Evolutionary conservation across 2,113 vertebrate species (phyloP), one percentile per base, ranked within the genome.

Genomic region (Numida meleagris): DNA sequence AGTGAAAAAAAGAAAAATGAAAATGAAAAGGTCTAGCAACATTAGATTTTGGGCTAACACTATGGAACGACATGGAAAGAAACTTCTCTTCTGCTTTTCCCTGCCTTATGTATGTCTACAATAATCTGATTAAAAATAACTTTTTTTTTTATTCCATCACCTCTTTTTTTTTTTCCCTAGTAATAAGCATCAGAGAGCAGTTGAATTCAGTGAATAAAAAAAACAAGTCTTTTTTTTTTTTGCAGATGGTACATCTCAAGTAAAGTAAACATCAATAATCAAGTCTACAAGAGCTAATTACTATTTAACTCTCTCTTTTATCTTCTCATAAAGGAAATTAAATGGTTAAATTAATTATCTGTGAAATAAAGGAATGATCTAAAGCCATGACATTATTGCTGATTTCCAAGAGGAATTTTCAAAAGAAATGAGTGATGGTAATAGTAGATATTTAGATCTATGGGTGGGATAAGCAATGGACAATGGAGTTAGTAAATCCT

Each of bases 251-350:
- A 21, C 15, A 62, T 33, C 62, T 78, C 9, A 4, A 48, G 33
- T 42, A 91, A 88, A 81, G 46, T 33, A 81, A 65, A 21, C 24
- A 90, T 3, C 31, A 75, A 34, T 86, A 83, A 74, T 90, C 67
- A 83, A 71, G n/a, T 19, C 31, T 79, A 61, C 73, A 86, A 65
- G n/a, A 77, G 21, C 36, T 72, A 61, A 48, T 78, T 75, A 51
- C 21, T 58, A 5, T 55, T 94, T 92, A 36, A 84, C 86, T 91
- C 65, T 90, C 43, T 43, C n/a, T n/a, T 89, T 86, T 82, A 57
- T 36, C 85, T 61, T 12, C 16, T 70, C 29, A 89, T 61, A 82
- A 74, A 73, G 43, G 65, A 77, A 82, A 85, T 38, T 12, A 86
- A 81, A 88, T 79, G 53, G n/a, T n/a, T n/a, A n/a, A n/a, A n/a